Base-by-base conservation (phyloP, 1,140 invertebrate genomes). In the Diabrotica undecimpunctata region DNA sequence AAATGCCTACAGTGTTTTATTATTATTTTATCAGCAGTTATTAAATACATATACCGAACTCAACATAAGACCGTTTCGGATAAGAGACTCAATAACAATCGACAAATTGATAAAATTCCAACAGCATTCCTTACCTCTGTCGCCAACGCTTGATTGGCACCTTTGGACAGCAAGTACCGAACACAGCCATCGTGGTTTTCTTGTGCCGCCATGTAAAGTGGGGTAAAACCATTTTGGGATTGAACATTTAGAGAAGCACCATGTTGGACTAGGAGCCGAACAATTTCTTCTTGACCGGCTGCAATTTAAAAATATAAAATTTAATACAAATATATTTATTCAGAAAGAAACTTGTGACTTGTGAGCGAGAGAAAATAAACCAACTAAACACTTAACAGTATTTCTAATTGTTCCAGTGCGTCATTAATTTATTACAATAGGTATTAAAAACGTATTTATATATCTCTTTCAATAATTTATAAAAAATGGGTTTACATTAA, bases 181-280 rank as follows among this genome's bases (percentile, higher is more conserved):
- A 99, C 97, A 71, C 98, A 95, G 7, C 87, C 87, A 68, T 97
- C 93, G 78, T 99, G 96, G 77, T 98, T 98, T 81, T 99, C 97
- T 80, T 99, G 97, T 5, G 97, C 95, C 11, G 97, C 96, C 97
- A 99, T 99, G 78, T 99, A 99, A 5, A 99, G 82, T 0, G 97
- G 96, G 0, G 97, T 98, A 81, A 99, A 99, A 41, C 97, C 97
- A 83, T 96, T 97, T 77, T 97, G 88, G 11, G 93, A 96, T 80
- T 99, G 96, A 54, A 95, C 92, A 82, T 99, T 99, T 62, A 98
- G 93, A 77, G 94, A 92, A 67, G 96, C 96, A 65, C 91, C 91
- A 78, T 92, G 85, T 76, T 93, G 88, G 41, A 97, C 88, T 58
- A 99, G 84, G 70, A 97, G 85, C 73, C 90, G 88, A 41, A 98